Base-by-base conservation (phyloP, 2,113 vertebrate genomes). In the Speoplatyrhinus poulsoni region DNA sequence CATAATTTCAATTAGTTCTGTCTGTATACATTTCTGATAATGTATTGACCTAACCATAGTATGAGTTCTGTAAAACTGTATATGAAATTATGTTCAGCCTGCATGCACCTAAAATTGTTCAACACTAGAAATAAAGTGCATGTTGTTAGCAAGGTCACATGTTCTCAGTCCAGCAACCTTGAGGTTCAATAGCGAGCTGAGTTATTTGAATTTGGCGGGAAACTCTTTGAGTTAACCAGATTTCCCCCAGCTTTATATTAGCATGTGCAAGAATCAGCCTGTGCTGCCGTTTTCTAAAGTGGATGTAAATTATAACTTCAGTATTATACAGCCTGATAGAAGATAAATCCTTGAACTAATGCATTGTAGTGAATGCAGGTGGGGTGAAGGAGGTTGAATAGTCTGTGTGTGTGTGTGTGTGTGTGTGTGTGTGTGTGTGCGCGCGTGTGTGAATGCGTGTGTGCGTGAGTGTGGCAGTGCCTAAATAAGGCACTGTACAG, bases 221-320 rank as follows among this genome's bases (percentile, higher is more conserved):
- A 85, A 72, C 78, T 85, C 83, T 86, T 86, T 88, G 81, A 89
- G 78, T 86, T 50, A n/a, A 77, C 77, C 72, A 84, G 79, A 85
- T 88, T 87, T 90, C 89, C 88, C 80, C 88, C 90, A 89, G 87
- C 89, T 91, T 87, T 76, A 72, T 61, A 86, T 87, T 88, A 90
- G 88, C 86, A 87, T 91, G 88, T 91, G 89, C 88, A 87, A 88
- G 88, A 81, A 81, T 48, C 61, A 65, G 81, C 75, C 85, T 79
- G 82, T 85, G 82, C 82, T 80, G 87, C 87, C 89, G 87, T 89
- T 90, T 88, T 88, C 84, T 87, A 86, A 91, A 92, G 91, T 91
- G 89, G 86, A 91, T 92, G 91, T 92, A 92, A 92, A 93, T 93
- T 87, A 91, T 91, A 88, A 88, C 89, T 87, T 88, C 85, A 83